phyloP scores from a whole-genome alignment of 2,797 vertebrate species.

The Meriones psammophilus region DNA sequence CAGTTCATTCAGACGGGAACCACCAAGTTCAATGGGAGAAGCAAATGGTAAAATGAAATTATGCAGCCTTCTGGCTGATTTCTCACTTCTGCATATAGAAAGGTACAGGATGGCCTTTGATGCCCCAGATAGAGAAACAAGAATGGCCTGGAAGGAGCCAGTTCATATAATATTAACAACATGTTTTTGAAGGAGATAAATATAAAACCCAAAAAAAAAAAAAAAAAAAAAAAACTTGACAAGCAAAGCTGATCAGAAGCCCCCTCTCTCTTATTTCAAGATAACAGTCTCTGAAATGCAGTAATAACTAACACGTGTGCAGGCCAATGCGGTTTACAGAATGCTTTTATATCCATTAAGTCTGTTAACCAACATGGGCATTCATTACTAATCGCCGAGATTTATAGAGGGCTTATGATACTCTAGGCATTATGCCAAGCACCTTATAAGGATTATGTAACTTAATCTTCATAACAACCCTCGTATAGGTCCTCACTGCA shows the following conservation, averaged over 20 bases:
- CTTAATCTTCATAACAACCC: conserved; percentile 51
- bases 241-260: conserved; percentile 63
- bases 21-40: conserved; percentile 57
- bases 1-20: conserved; percentile 58
- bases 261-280: conserved; percentile 64
- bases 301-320: conserved; percentile 9
- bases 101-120: conserved; percentile 71
- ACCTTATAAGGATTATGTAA: conserved; percentile 42
- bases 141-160: conserved; percentile 66
- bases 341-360: conserved; percentile 74
- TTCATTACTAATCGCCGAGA: conserved; percentile 68
- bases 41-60: conserved; percentile 72
- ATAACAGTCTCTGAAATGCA: conserved; percentile 50
- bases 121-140: conserved; percentile 70
- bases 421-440: conserved; percentile 53
- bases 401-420: conserved; percentile 35
- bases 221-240: conserved; percentile 26
- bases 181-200: conserved; percentile 72
- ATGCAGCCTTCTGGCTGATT: conserved; percentile 75
- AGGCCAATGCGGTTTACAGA: conserved; percentile 60
- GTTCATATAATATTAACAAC: conserved; percentile 76
- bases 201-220: conserved; percentile 75
- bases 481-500: not conserved
- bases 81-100: conserved; percentile 75
- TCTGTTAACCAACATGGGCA: conserved; percentile 49